phyloP scores from a whole-genome alignment of 2,113 vertebrate species.

The Xiphias gladius region DNA sequence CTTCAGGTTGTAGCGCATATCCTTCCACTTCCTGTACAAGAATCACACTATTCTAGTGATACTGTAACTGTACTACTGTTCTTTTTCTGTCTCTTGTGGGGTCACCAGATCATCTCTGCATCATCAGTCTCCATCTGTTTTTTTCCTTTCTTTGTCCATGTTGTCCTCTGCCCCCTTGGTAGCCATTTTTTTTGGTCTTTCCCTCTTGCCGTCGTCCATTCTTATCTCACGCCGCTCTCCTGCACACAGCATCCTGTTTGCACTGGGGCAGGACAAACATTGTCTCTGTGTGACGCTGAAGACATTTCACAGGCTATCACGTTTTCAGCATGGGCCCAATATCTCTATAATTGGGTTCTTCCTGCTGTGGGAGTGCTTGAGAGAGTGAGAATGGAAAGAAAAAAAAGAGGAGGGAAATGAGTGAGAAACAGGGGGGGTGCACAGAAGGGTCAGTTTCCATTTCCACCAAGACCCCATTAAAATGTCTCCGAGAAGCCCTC shows the following conservation, averaged over 20 bases:
- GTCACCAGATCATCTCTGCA: slow-evolving; percentile 43
- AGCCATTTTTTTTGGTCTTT: slow-evolving; percentile 39
- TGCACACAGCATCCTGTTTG: slow-evolving; percentile 86
- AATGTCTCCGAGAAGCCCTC: slow-evolving; percentile 40
- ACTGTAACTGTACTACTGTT: slow-evolving; percentile 27
- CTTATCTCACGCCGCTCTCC: slow-evolving; percentile 79
- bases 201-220: slow-evolving; percentile 53
- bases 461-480: slow-evolving; percentile 64
- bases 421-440: background rate
- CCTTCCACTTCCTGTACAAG: slow-evolving; percentile 63
- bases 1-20: slow-evolving; percentile 49
- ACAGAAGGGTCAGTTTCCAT: slow-evolving; percentile 51
- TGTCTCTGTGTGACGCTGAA: slow-evolving; percentile 75
- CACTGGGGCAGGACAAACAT: slow-evolving; percentile 80
- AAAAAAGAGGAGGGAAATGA: slow-evolving; percentile 14
- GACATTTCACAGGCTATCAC: slow-evolving; percentile 84
- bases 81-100: slow-evolving; percentile 6
- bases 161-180: slow-evolving; percentile 46
- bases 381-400: slow-evolving; percentile 31
- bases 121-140: slow-evolving; percentile 47
- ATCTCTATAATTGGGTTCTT: slow-evolving; percentile 83
- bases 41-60: background rate
- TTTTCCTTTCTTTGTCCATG: slow-evolving; percentile 25
- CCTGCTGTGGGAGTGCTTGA: slow-evolving; percentile 71
- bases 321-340: slow-evolving; percentile 76